These are phyloP conservation scores for Oxytorus armatus DNA, from an alignment of 2,888 invertebrate species.

Conservation along the genomic window DNA sequence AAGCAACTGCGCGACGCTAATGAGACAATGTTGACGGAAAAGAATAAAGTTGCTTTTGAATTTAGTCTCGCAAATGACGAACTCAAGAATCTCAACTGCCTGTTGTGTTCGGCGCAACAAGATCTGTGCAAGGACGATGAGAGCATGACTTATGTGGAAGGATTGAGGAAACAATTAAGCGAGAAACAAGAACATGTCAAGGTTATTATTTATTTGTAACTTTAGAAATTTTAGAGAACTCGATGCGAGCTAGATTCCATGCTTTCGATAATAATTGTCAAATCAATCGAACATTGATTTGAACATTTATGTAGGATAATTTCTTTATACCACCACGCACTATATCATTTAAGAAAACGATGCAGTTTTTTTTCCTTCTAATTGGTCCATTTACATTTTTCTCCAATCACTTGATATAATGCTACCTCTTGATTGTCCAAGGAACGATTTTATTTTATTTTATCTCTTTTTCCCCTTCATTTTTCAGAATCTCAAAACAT, in stretches of 20 bases:
- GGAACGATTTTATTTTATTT: too few species aligned
- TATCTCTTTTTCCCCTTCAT: slow-evolving; percentile 13
- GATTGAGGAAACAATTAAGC: slow-evolving; percentile 74
- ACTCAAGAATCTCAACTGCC: slow-evolving; percentile 71
- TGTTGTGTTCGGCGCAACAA: slow-evolving; percentile 74
- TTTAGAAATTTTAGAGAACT: not conserved
- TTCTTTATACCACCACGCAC: too few species aligned
- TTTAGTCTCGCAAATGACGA: slow-evolving; percentile 75
- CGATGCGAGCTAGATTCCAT: too few species aligned
- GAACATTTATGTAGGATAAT: too few species aligned
- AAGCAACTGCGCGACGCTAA: slow-evolving; percentile 74
- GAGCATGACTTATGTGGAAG: slow-evolving; percentile 70
- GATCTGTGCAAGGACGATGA: slow-evolving; percentile 69
- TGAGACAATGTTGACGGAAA: slow-evolving; percentile 73
- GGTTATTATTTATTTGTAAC: slow-evolving; percentile 62
- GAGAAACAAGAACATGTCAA: slow-evolving; percentile 76
- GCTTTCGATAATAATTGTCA: too few species aligned
- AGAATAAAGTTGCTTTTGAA: slow-evolving; percentile 76
- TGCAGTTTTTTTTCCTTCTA: too few species aligned
- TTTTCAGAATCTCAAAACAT: slow-evolving; percentile 76
- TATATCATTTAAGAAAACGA: too few species aligned
- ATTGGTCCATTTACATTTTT: too few species aligned
- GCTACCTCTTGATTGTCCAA: too few species aligned
- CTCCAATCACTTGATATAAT: too few species aligned
- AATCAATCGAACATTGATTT: too few species aligned